Base-by-base conservation (phyloP, 2,797 vertebrate species). In the Parauchenoglanis ngamensis region DNA sequence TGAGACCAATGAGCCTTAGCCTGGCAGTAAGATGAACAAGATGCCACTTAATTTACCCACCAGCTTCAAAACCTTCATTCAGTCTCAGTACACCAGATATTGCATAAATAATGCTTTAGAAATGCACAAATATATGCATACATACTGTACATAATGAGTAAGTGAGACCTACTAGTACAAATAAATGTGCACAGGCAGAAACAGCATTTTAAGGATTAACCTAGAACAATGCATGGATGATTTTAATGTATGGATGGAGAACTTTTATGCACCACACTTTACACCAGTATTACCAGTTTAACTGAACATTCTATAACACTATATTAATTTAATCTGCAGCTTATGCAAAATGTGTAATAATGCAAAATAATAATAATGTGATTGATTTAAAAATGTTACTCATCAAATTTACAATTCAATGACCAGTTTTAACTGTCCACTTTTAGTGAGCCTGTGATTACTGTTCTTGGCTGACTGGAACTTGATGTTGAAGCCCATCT, bases 1-100 rank as follows among this genome's bases (percentile, higher is more conserved):
- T 90, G 84, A 89, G 84, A 87, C 84, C 84, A 89, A 65, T 86
- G 87, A 89, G 85, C 77, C 88, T 87, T 87, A 54, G 82, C 88
- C 65, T 88, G 67, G n/a, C 59, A 35, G 52, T 81, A 31, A 84
- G 3, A 54, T 68, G 70, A 89, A 86, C 86, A 83, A 44, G 70
- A 89, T 86, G n/a, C 84, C 44, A 87, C 63, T 83, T 89, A 31
- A 86, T 86, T 86, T 84, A 88, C 28, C 44, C 70, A 79, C n/a
- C 57, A 59, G 68, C 76, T 82, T 59, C 80, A 21, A 85, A 86
- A 70, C 49, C 28, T 54, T 52, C 10, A 83, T 73, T 76, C 78
- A 83, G 46, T 85, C 77, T 87, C 68, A 87, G 84, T 90, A 79
- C 83, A 78, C 65, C 40, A 85, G 86, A 83, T 84, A 85, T 79